These are phyloP conservation scores for Danio rerio DNA, from an alignment of 2,113 vertebrate species.

Conservation along the genomic window DNA sequence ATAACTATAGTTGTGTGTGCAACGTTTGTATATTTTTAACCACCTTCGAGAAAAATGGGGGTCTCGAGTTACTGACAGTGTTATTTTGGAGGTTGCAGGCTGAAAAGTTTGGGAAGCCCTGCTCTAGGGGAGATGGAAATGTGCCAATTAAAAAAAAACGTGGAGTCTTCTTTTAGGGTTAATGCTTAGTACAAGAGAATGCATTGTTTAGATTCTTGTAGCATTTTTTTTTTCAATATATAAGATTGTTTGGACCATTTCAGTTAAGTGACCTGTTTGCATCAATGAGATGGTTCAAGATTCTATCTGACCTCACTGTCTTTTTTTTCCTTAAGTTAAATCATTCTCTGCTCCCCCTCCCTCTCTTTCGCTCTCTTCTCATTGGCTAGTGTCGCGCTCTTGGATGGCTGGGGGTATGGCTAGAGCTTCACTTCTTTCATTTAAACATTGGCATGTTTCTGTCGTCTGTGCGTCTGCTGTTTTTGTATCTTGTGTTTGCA, in stretches of 20 bases:
- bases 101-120: too few species aligned
- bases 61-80: too few species aligned
- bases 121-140: too few species aligned
- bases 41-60: too few species aligned
- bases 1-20: too few species aligned
- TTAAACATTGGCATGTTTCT: slow-evolving; percentile 64
- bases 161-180: background rate
- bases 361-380: slow-evolving; percentile 86
- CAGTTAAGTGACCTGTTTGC: slow-evolving; percentile 4
- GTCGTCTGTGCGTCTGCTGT: slow-evolving; percentile 34
- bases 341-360: slow-evolving; percentile 67
- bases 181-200: background rate
- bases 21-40: too few species aligned
- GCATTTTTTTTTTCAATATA: background rate
- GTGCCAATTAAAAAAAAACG: too few species aligned
- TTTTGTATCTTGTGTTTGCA: slow-evolving; percentile 28
- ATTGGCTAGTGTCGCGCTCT: slow-evolving; percentile 95
- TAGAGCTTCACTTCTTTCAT: slow-evolving; percentile 82
- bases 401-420: slow-evolving; percentile 99
- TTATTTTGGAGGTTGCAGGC: too few species aligned
- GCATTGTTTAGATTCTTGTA: background rate
- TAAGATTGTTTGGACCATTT: slow-evolving; percentile 1
- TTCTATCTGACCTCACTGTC: slow-evolving; percentile 31
- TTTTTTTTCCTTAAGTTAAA: slow-evolving; percentile 53
- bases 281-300: background rate